These are phyloP conservation scores for Coleophora flavipennella DNA, from an alignment of 2,888 invertebrate genomes.

Conservation along the genomic window DNA sequence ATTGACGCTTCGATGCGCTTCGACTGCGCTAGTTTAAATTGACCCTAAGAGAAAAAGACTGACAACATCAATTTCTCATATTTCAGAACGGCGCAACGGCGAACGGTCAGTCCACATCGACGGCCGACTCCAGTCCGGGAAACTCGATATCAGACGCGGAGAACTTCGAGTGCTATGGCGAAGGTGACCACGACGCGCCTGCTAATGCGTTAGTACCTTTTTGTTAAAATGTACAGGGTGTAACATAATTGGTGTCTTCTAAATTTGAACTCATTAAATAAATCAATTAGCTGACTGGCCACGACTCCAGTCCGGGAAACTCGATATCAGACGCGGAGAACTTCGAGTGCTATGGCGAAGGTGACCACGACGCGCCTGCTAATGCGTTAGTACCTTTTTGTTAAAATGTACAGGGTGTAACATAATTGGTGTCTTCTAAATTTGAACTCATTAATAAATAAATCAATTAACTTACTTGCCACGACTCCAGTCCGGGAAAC, in stretches of 20 bases:
- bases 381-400: constrained; percentile 42
- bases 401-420: no score
- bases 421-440: no score
- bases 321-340: constrained; percentile 84
- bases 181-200: constrained; percentile 74
- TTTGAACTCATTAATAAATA: no score
- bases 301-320: constrained; percentile 66
- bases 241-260: no score
- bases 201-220: constrained; percentile 43
- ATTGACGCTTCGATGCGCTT: no score
- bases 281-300: no score
- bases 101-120: constrained; percentile 42
- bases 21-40: no score
- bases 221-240: neutral
- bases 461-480: no score
- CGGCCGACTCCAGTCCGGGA: constrained; percentile 68
- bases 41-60: no score
- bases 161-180: constrained; percentile 86
- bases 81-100: constrained; percentile 58
- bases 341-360: constrained; percentile 85
- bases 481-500: constrained; percentile 66
- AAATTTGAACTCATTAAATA: no score
- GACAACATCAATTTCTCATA: no score
- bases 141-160: constrained; percentile 82
- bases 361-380: constrained; percentile 68